phyloP scores from a whole-genome alignment of 2,797 vertebrate genomes.

The Xenopus petersii region DNA sequence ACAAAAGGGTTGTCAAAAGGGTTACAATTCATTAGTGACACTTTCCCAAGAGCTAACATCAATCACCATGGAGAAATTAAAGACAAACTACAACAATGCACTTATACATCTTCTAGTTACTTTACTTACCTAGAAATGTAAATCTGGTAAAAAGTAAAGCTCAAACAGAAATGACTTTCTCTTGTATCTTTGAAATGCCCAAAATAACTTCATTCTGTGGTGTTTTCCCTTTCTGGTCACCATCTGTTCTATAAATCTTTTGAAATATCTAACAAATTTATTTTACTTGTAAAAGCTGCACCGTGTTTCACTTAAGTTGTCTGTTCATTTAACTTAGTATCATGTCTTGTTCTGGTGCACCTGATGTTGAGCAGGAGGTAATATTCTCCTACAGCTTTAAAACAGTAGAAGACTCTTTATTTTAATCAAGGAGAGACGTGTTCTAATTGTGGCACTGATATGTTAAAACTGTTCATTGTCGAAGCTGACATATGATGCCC shows the following conservation, averaged over 20 bases:
- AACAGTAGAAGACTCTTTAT: neutral
- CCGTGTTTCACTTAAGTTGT: slow-evolving; percentile 15
- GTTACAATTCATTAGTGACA: too few relatives aligned
- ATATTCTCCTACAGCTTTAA: neutral
- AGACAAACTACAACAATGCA: too few relatives aligned
- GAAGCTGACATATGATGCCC: slow-evolving; percentile 53
- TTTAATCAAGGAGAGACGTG: neutral
- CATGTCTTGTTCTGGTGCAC: neutral
- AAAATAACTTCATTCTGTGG: slow-evolving; percentile 32
- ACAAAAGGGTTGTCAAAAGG: too few relatives aligned
- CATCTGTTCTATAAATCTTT: slow-evolving; percentile 46
- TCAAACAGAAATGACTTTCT: slow-evolving; percentile 27
- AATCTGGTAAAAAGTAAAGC: slow-evolving; percentile 25
- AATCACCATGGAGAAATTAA: too few relatives aligned
- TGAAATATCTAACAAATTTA: slow-evolving; percentile 39
- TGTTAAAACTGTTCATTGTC: neutral
- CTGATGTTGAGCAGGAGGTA: neutral
- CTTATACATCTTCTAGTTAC: neutral
- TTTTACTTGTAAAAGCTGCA: slow-evolving; percentile 19
- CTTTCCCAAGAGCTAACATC: too few relatives aligned
- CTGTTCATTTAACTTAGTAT: slow-evolving; percentile 33
- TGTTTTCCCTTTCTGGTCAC: slow-evolving; percentile 29
- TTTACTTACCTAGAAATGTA: slow-evolving; percentile 41
- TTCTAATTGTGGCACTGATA: neutral
- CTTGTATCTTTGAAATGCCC: slow-evolving; percentile 31